Percentiles rank a stretch among this genome's conserved stretches.
Conservation (phyloP, 2,888 invertebrate species). For the Trypoxylon attenuatum region DNA sequence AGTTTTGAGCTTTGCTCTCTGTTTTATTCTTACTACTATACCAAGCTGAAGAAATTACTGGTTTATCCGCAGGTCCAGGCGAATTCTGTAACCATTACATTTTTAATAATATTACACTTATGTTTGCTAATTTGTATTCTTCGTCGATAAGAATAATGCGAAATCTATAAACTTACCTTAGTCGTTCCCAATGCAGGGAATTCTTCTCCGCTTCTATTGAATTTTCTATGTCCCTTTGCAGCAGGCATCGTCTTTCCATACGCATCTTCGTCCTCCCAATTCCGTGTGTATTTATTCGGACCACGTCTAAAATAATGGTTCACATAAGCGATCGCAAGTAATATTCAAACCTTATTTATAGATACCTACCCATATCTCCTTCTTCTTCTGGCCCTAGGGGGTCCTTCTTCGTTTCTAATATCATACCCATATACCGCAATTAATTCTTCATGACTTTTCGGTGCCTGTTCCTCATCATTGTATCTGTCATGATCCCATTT, state of each 20-base stretch:
- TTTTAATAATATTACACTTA: background rate
- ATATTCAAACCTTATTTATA: background rate
- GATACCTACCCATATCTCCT: conserved; percentile 86
- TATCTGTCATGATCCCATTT: conserved; percentile 93
- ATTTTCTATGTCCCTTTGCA: conserved; percentile 62
- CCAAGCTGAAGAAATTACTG: conserved; percentile 72
- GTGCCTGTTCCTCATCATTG: conserved; percentile 87
- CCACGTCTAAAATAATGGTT: conserved; percentile 82
- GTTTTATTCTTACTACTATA: conserved; percentile 71
- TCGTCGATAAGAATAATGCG: background rate
- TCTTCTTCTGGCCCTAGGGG: conserved; percentile 90
- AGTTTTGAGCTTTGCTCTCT: conserved; percentile 65
- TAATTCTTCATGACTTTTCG: conserved; percentile 90
- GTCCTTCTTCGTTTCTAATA: conserved; percentile 93
- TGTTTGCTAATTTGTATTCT: background rate
- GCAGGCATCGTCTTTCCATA: conserved; percentile 79
- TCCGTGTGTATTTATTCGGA: conserved; percentile 92
- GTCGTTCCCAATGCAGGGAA: conserved; percentile 76
- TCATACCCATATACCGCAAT: conserved; percentile 94
- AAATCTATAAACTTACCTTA: conserved; percentile 15
- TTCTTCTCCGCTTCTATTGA: conserved; percentile 75
- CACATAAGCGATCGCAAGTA: no score
- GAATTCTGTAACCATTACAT: conserved; percentile 35
- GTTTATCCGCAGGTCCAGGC: conserved; percentile 62
- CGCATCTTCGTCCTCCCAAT: conserved; percentile 95